Evolutionary conservation across 2,888 invertebrate species (phyloP).

Genomic region (Rapana venosa): DNA sequence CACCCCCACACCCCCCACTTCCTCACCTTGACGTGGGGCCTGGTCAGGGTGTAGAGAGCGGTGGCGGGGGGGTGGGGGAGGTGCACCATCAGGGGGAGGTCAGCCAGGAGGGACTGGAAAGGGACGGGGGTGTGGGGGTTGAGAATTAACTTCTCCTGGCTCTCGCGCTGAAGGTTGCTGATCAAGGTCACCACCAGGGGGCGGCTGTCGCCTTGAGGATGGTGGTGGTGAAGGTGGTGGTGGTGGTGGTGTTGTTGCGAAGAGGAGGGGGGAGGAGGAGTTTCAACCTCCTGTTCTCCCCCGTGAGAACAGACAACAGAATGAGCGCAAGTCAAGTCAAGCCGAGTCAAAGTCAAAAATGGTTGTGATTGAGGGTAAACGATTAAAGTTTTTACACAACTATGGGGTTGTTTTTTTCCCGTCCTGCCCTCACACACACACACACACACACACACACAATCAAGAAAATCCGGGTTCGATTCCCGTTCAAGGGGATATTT

Average conservation of each 20-base stretch:
- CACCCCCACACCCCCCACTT: too few relatives aligned
- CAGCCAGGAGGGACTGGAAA: conserved; percentile 95
- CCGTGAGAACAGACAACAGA: too few relatives aligned
- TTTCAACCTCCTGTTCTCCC: neutral
- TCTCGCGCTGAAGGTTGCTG: conserved; percentile 94
- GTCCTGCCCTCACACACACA: too few relatives aligned
- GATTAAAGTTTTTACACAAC: too few relatives aligned
- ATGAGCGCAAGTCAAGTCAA: too few relatives aligned
- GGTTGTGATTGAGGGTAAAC: too few relatives aligned
- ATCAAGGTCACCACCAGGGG: conserved; percentile 86
- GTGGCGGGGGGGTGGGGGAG: conserved; percentile 83
- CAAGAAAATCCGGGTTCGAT: too few relatives aligned
- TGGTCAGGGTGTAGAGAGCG: conserved; percentile 93
- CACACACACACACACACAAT: too few relatives aligned
- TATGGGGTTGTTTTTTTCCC: too few relatives aligned
- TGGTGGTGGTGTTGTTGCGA: neutral
- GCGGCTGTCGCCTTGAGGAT: neutral
- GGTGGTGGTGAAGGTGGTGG: neutral
- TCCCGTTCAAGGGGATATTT: too few relatives aligned
- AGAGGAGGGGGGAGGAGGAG: neutral
- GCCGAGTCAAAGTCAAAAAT: too few relatives aligned
- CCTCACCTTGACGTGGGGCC: conserved; percentile 87
- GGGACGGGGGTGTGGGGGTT: conserved; percentile 95
- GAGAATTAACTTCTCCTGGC: conserved; percentile 84
- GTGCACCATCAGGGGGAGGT: conserved; percentile 81